Percentiles rank a stretch among this genome's conserved stretches.
These are phyloP conservation scores for Caenorhabditis briggsae DNA, from an alignment of 1,140 invertebrate genomes.

Conservation along the genomic window DNA sequence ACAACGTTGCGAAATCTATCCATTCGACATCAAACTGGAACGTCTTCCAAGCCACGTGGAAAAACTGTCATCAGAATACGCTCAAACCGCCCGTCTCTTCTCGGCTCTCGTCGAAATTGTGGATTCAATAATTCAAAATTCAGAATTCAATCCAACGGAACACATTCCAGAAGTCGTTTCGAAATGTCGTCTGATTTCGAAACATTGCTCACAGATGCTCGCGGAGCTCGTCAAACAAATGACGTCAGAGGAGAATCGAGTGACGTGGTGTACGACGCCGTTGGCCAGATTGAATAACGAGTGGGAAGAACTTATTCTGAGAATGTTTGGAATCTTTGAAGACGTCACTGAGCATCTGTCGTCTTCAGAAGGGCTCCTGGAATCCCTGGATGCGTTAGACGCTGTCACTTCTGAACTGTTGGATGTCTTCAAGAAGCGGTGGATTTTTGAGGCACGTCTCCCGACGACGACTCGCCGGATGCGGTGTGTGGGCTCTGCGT, in stretches of 20 bases:
- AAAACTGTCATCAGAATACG: constrained; percentile 39
- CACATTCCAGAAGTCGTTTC: not conserved
- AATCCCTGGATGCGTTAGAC: constrained; percentile 15
- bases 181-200: constrained; percentile 19
- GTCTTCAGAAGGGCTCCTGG: not conserved
- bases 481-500: not conserved
- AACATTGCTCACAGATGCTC: constrained; percentile 21
- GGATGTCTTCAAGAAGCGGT: constrained; percentile 5
- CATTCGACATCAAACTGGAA: constrained; percentile 5
- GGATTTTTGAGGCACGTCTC: not conserved
- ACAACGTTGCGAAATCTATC: constrained; percentile 46
- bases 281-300: constrained; percentile 13
- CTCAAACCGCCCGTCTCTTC: constrained; percentile 22
- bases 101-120: not conserved
- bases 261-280: constrained; percentile 28
- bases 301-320: not conserved
- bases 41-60: not conserved
- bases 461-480: not conserved
- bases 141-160: not conserved
- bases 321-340: not conserved
- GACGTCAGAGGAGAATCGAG: constrained; percentile 38
- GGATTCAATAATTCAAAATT: not conserved
- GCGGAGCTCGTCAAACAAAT: not conserved
- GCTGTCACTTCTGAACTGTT: not conserved
- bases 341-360: not conserved